Evolutionary conservation across 2,888 invertebrate species (phyloP).

Genomic region (Saturnia japonica): DNA sequence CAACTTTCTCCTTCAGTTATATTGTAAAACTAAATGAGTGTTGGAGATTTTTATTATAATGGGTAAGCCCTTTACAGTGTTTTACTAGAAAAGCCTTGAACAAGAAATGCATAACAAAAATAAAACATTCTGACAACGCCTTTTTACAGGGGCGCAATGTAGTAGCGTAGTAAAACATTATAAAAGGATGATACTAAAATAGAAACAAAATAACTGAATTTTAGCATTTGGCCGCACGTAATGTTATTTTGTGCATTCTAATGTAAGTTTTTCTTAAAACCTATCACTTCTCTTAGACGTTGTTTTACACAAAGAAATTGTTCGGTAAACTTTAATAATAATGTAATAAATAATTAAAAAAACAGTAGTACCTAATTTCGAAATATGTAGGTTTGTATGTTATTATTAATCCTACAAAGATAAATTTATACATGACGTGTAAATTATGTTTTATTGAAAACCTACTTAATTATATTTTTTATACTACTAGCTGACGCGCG

Average conservation of each 20-base stretch:
- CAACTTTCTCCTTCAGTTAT: slow-evolving; percentile 37
- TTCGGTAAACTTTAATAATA: no score
- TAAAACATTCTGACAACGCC: not conserved
- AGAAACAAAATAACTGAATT: not conserved
- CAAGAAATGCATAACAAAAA: not conserved
- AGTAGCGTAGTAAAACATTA: not conserved
- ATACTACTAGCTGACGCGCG: no score
- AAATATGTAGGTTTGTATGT: no score
- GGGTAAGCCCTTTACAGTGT: not conserved
- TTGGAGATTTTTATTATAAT: slow-evolving; percentile 8
- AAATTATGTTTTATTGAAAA: no score
- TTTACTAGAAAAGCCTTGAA: not conserved
- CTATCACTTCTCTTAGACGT: no score
- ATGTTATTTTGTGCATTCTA: not conserved
- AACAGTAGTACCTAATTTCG: no score
- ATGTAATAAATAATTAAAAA: no score
- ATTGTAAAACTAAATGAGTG: slow-evolving; percentile 14
- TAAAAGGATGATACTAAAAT: not conserved
- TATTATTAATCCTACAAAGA: no score
- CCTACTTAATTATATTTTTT: no score
- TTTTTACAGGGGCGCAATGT: not conserved
- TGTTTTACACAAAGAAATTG: no score
- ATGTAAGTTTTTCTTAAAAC: no score
- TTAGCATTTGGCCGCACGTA: not conserved
- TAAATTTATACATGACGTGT: no score